Evolutionary conservation across 2,888 invertebrate genomes (phyloP), one percentile per base, ranked within the genome.

Genomic region (Ecliptopera silaceata): DNA sequence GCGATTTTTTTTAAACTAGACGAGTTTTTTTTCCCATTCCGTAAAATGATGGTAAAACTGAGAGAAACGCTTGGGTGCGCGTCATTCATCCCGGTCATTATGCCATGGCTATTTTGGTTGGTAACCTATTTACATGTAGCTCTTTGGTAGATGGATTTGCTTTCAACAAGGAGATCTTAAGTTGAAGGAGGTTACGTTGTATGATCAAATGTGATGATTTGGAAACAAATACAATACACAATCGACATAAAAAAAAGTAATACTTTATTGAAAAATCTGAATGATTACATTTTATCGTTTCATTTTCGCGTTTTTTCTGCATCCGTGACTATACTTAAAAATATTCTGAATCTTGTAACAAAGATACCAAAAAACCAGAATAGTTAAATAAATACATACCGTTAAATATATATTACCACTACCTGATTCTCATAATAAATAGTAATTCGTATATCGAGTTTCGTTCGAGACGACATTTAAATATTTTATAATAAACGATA

Each of bases 401-500:
- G 32, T 72, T 68, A 93, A 72, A 95, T 93, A 86, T 94, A 94
- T 78, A 95, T 91, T 48, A 94, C 93, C 66, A 94, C 92, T 53
- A 94, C 92, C 72, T 93, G 92, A 74, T 94, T 92, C 71, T 93
- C 93, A 80, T 94, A 93, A 82, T 93, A 94, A 69, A 95, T 93
- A 11, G 94, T 95, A 69, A 95, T 94, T 68, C 95, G 91, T 78
- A 95, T 94, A 76, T 94, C 92, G 62, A 93, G 88, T 82, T 93
- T 94, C 59, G 91, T 89, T 63, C 92, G 92, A 68, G 93, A 93
- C 66, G 95, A 95, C 95, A 95, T 95, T 79, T 71, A 70, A 53
- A 45, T 41, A 71, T 42, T 36, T 36, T 36, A 13, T 13, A 71
- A 70, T 70, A 70, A 38, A 18, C 31, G 10, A 39, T 48, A 48